Base-by-base conservation (phyloP, 1,140 invertebrate genomes). In the Littorina saxatilis region DNA sequence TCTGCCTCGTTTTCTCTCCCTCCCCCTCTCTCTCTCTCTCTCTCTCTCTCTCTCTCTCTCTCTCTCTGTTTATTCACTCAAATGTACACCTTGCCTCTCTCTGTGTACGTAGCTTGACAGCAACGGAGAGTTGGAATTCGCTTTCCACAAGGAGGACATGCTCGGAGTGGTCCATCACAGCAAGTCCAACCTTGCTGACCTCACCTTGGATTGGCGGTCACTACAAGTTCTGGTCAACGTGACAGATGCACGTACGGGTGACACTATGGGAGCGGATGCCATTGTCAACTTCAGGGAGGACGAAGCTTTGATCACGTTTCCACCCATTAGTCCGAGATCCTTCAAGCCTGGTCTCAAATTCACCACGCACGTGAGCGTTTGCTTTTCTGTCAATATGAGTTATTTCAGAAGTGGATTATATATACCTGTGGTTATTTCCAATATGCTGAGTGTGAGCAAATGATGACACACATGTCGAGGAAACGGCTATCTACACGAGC, bases 291-390 rank as follows among this genome's bases (percentile, higher is more conserved):
- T 86, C 81, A 83, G 86, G 39, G n/a, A 79, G 0, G 61, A 86
- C 55, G 68, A 83, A 37, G 82, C 83, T 23, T 88, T 89, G 72
- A 76, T 88, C 15, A 82, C 87, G 37, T 88, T 87, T 47, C 79
- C 87, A 1, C n/a, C 43, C 5, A 87, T 85, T n/a, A 84, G 86
- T 61, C 87, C 89, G 13, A 88, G 83, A 11, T 88, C 86, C 13
- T 90, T 87, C 82, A 90, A 90, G 76, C 88, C 89, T 0, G 88
- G 87, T 17, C 82, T 90, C 13, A 77, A 76, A 50, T 90, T 86
- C 75, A 86, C 83, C 1, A 88, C 84, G 5, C 87, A 87, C 73
- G 89, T 90, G 82, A 88, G 89, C 80, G 29, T 39, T 4, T 17
- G 23, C 20, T 1, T 39, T 1, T 35, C 15, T 32, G 13, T 27